Percentiles rank a stretch among this genome's conserved stretches.
phyloP scores from a whole-genome alignment of 2,113 vertebrate genomes.

The Corythaixoides concolor region DNA sequence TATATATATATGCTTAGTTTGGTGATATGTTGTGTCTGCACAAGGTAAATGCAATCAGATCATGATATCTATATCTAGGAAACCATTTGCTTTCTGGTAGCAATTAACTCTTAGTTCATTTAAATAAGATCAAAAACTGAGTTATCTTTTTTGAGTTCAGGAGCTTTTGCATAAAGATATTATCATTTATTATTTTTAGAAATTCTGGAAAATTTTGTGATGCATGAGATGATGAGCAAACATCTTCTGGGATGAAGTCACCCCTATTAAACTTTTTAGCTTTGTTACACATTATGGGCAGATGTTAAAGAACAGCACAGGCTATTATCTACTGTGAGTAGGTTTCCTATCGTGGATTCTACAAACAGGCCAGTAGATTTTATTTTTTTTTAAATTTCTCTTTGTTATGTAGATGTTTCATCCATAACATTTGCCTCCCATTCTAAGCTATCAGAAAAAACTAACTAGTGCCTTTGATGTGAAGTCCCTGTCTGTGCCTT shows the following conservation, averaged over 20 bases:
- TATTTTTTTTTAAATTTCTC: background rate
- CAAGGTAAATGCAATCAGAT: background rate
- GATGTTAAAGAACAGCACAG: slow-evolving; percentile 18
- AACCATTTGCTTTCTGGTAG: background rate
- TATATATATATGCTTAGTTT: background rate
- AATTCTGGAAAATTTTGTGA: slow-evolving; percentile 1
- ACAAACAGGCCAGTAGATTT: background rate
- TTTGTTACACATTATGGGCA: slow-evolving; percentile 33
- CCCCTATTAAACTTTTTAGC: slow-evolving; percentile 1
- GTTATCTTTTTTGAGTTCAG: background rate
- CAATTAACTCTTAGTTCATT: background rate
- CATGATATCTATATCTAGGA: background rate
- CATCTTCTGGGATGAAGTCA: slow-evolving; percentile 15
- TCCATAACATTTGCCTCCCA: background rate
- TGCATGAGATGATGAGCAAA: background rate
- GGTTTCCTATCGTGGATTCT: background rate
- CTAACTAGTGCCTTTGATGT: background rate
- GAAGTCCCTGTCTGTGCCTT: background rate
- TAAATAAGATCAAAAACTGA: background rate
- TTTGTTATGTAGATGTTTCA: background rate
- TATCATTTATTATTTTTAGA: slow-evolving; percentile 32
- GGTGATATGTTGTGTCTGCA: background rate
- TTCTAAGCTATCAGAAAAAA: background rate
- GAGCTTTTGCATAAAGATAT: background rate
- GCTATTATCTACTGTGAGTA: background rate